These are phyloP conservation scores for Aplodontia rufa DNA, from an alignment of 2,113 vertebrate genomes.

Conservation along the genomic window DNA sequence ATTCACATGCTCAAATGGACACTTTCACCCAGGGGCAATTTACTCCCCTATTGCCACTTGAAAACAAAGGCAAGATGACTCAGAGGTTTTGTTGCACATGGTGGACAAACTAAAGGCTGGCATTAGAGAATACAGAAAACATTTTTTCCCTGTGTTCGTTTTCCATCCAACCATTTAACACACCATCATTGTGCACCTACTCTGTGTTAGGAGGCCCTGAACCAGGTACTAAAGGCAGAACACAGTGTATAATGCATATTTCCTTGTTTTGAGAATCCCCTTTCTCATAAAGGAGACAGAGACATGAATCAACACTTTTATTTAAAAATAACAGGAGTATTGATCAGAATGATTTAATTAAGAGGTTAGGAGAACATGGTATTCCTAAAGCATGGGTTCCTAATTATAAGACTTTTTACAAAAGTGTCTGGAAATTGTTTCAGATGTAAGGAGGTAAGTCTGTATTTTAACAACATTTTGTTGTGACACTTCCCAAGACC, in stretches of 20 bases:
- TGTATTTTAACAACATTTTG: conserved; percentile 15
- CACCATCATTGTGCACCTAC: neutral
- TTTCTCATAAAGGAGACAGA: conserved; percentile 1
- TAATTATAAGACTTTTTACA: conserved; percentile 1
- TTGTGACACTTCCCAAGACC: neutral
- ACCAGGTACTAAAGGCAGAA: neutral
- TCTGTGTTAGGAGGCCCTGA: neutral
- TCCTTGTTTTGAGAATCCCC: conserved; percentile 12
- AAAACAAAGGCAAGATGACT: neutral
- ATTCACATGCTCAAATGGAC: neutral
- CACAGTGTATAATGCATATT: neutral
- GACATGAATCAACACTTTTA: conserved; percentile 2
- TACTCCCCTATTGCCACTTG: neutral
- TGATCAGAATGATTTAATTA: conserved; percentile 14
- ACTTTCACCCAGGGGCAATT: neutral
- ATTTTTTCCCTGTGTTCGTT: neutral
- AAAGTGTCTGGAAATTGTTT: conserved; percentile 8
- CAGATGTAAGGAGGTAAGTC: neutral
- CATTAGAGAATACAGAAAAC: neutral
- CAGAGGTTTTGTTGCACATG: neutral
- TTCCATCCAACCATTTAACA: neutral
- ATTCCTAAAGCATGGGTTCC: neutral
- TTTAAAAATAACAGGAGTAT: conserved; percentile 30
- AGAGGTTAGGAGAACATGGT: neutral
- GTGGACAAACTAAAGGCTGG: neutral